Conservation (phyloP, 2,113 vertebrate genomes). For the Cygnus atratus region DNA sequence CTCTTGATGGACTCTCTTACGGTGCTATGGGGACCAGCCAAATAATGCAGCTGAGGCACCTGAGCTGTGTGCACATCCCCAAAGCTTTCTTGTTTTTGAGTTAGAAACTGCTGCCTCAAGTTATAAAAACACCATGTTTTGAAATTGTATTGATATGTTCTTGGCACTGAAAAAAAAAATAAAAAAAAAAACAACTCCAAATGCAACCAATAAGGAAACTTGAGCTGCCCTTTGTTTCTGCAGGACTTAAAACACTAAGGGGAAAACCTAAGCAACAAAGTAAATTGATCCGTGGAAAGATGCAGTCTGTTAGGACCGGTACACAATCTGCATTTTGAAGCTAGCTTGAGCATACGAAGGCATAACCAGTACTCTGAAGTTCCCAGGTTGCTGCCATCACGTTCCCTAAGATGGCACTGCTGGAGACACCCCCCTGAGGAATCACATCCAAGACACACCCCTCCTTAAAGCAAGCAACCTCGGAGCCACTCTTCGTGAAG, state of each 20-base stretch:
- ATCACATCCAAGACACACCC: background rate
- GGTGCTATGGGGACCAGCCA: background rate
- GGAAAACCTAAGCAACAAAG: slow-evolving; percentile 24
- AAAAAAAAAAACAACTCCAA: slow-evolving; percentile 19
- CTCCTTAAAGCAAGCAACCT: background rate
- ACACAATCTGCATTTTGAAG: background rate
- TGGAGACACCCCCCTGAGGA: background rate
- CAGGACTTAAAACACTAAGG: slow-evolving; percentile 1
- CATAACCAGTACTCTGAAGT: background rate
- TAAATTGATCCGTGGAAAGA: slow-evolving; percentile 22
- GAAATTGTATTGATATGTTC: slow-evolving; percentile 48
- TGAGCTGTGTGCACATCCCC: background rate
- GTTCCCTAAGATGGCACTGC: background rate
- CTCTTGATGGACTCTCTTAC: background rate
- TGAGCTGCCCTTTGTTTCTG: slow-evolving; percentile 44
- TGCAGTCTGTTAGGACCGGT: background rate
- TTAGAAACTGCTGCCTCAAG: slow-evolving; percentile 24
- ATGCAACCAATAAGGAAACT: slow-evolving; percentile 30
- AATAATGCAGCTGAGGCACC: background rate
- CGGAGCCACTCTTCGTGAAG: background rate
- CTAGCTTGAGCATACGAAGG: background rate
- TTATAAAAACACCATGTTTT: slow-evolving; percentile 14
- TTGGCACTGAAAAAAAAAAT: slow-evolving; percentile 37
- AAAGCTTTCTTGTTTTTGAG: slow-evolving; percentile 28
- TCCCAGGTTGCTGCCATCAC: background rate